Base-by-base conservation (phyloP, 2,888 invertebrate species). In the Candidula unifasciata region DNA sequence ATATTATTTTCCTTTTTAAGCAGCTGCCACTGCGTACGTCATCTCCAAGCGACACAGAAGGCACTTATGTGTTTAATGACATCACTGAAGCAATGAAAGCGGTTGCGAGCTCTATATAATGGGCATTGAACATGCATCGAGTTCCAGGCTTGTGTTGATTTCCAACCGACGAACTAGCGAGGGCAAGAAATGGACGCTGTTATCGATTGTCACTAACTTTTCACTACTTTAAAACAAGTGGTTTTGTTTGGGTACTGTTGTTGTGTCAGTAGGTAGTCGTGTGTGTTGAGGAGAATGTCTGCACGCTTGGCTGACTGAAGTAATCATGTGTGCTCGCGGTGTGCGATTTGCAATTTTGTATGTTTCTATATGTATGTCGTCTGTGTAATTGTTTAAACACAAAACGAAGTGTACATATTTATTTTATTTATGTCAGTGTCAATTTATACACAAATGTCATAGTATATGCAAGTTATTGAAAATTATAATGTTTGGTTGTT, bases 21-120 rank as follows among this genome's bases (percentile, higher is more conserved):
- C 73, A 44, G 44, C 73, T 73, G 73, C 52, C 52, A 73, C 44
- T n/a, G n/a, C 18, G 73, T n/a, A 44, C 73, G 73, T 73, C 73
- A 73, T 73, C 44, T n/a, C 10, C 44, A 73, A 73, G n/a, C 27
- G 44, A 73, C 27, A 73, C 44, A 73, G 24, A 44, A 24, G 73
- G 35, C 35, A 10, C 73, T 73, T n/a, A n/a, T 3, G 2, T 73
- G n/a, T 44, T 33, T 44, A 73, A 73, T 73, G 73, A 73, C 37
- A 73, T n/a, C 18, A 13, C 73, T 27, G 6, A 44, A 73, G 24
- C 52, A 73, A 73, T 73, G 13, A 44, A 73, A 73, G 73, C 44
- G n/a, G 44, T 73, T 73, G 44, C 44, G n/a, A 73, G 44, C n/a
- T 44, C 44, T 44, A 8, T 73, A 52, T 73, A 73, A 37, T 73